A percentile compares a stretch with the other conserved stretches of the same genome.
Evolutionary conservation across 1,140 invertebrate species (phyloP).

Genomic region (Ips typographus): DNA sequence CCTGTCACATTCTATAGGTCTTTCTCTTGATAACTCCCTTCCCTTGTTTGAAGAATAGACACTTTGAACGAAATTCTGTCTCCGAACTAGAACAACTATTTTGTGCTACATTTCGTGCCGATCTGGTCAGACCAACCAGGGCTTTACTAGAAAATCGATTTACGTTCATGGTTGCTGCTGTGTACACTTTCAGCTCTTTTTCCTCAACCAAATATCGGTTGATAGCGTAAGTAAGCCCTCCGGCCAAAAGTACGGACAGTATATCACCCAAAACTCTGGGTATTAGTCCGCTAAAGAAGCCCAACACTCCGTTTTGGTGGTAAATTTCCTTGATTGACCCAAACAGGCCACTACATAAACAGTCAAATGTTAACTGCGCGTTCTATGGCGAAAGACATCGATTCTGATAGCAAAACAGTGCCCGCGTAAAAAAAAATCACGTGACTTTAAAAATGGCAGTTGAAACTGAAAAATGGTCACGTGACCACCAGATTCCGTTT

Average conservation of each 20-base stretch:
- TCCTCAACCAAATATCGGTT: constrained; percentile 80
- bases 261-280: constrained; percentile 80
- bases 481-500: too few relatives aligned
- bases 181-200: constrained; percentile 67
- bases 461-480: too few relatives aligned
- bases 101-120: too few relatives aligned
- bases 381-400: not conserved
- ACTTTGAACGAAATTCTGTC: too few relatives aligned
- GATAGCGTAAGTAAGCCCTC: constrained; percentile 71
- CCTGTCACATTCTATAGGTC: too few relatives aligned
- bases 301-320: constrained; percentile 75
- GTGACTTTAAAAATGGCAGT: not conserved
- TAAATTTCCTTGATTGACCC: constrained; percentile 77
- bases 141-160: constrained; percentile 36
- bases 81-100: too few relatives aligned
- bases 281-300: constrained; percentile 82
- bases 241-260: constrained; percentile 69
- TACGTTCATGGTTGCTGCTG: constrained; percentile 59
- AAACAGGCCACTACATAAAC: constrained; percentile 62
- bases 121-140: not conserved
- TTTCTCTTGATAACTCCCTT: too few relatives aligned
- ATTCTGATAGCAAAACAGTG: too few relatives aligned
- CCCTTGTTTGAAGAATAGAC: too few relatives aligned
- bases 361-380: constrained; percentile 28
- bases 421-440: not conserved